A percentile compares a stretch with the other conserved stretches of the same genome.
Evolutionary conservation across 2,113 vertebrate species (phyloP).

Genomic region (Recurvirostra avosetta): DNA sequence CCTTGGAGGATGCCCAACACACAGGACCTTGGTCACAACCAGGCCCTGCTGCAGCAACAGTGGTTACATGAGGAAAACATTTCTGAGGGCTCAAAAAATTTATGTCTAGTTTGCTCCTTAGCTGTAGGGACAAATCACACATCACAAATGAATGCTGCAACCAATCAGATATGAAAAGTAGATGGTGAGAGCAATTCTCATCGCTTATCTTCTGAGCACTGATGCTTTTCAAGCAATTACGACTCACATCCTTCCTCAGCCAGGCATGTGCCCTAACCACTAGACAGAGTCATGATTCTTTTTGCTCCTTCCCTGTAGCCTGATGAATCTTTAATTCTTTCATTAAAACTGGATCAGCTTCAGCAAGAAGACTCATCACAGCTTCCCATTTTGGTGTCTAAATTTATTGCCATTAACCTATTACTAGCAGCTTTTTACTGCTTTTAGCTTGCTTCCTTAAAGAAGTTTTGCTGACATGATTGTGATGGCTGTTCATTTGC

Average conservation of each 20-base stretch:
- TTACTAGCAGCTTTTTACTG: not conserved
- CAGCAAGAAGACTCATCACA: not conserved
- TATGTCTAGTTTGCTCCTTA: not conserved
- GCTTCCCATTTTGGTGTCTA: not conserved
- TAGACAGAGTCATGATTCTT: conserved; percentile 19
- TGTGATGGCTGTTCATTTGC: not conserved
- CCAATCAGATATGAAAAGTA: not conserved
- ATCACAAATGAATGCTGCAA: not conserved
- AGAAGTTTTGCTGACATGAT: not conserved
- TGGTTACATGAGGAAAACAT: not conserved
- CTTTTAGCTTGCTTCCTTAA: not conserved
- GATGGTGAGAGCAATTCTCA: not conserved
- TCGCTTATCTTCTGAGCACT: not conserved
- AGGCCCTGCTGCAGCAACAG: not conserved
- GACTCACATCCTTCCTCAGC: not conserved
- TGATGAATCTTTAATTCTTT: conserved; percentile 64
- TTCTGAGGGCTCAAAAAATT: not conserved
- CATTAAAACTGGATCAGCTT: conserved; percentile 44
- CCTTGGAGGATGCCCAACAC: not conserved
- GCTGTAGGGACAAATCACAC: not conserved
- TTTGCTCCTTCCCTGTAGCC: not conserved
- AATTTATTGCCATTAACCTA: conserved; percentile 19
- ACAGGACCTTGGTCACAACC: not conserved
- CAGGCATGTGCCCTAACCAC: not conserved
- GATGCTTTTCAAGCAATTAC: not conserved